phyloP scores from a whole-genome alignment of 2,888 invertebrate genomes.

The Cantharis flavilabris region DNA sequence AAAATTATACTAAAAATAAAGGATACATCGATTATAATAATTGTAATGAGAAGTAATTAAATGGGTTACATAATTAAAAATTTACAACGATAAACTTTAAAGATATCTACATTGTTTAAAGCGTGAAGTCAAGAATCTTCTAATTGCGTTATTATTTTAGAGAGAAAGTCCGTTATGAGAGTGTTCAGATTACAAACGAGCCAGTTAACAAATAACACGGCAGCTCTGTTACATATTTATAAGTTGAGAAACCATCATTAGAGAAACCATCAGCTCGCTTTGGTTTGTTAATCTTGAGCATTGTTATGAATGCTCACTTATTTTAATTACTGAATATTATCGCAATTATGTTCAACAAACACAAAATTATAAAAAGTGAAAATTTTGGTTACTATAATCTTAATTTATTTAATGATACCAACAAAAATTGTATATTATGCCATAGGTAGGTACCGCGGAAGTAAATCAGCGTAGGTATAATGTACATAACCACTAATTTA shows the following conservation, averaged over 20 bases:
- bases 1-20: not conserved
- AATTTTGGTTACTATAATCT: slow-evolving; percentile 26
- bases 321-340: slow-evolving; percentile 37
- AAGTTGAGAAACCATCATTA: slow-evolving; percentile 38
- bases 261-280: slow-evolving; percentile 35
- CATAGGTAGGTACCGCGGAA: slow-evolving; percentile 5
- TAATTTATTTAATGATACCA: slow-evolving; percentile 21
- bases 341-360: slow-evolving; percentile 38
- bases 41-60: slow-evolving; percentile 31
- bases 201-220: slow-evolving; percentile 40
- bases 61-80: slow-evolving; percentile 35
- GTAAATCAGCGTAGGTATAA: not conserved
- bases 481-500: not conserved
- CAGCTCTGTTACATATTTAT: slow-evolving; percentile 41
- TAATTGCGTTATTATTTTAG: slow-evolving; percentile 40
- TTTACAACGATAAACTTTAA: slow-evolving; percentile 27
- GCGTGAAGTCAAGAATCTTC: slow-evolving; percentile 37
- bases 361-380: slow-evolving; percentile 38
- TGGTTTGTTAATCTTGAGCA: slow-evolving; percentile 40
- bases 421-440: slow-evolving; percentile 3
- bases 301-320: slow-evolving; percentile 39
- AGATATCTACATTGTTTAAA: slow-evolving; percentile 34
- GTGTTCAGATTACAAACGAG: slow-evolving; percentile 40
- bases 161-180: slow-evolving; percentile 39
- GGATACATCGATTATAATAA: slow-evolving; percentile 8